Evolutionary conservation across 2,113 vertebrate species (phyloP).

Genomic region (Gopherus flavomarginatus): DNA sequence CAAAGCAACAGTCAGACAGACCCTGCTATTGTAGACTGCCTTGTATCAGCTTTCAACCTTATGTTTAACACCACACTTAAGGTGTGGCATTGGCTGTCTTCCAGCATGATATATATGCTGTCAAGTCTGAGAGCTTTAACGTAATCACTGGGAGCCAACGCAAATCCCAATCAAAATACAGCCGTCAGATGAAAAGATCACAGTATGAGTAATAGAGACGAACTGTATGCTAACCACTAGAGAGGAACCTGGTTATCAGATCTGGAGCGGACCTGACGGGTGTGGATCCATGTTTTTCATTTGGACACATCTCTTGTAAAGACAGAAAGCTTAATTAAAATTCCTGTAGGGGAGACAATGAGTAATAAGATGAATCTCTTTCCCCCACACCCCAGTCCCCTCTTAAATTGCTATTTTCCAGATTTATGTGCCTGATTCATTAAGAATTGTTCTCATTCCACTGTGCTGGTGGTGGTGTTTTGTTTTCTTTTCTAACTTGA

Average conservation of each 20-base stretch:
- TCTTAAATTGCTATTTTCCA: neutral
- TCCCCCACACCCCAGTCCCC: neutral
- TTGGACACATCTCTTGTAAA: neutral
- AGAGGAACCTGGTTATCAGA: neutral
- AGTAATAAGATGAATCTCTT: neutral
- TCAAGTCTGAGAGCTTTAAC: slow-evolving; percentile 44
- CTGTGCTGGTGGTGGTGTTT: neutral
- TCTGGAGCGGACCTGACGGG: neutral
- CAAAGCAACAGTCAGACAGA: slow-evolving; percentile 64
- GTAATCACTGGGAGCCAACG: slow-evolving; percentile 18
- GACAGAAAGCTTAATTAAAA: neutral
- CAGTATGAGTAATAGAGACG: neutral
- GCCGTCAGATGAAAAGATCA: slow-evolving; percentile 5
- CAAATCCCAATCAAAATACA: slow-evolving; percentile 37
- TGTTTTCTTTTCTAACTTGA: neutral
- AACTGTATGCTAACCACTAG: too few species aligned
- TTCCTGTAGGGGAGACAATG: neutral
- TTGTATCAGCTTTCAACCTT: slow-evolving; percentile 8
- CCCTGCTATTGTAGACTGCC: slow-evolving; percentile 44
- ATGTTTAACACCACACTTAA: slow-evolving; percentile 24
- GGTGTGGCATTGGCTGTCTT: slow-evolving; percentile 18
- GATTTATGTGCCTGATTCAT: neutral
- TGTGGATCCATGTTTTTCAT: neutral
- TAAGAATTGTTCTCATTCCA: neutral
- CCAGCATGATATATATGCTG: slow-evolving; percentile 10